A percentile compares a stretch with the other conserved stretches of the same genome.
phyloP scores from a whole-genome alignment of 2,113 vertebrate species.

The Paracanthobrama guichenoti region DNA sequence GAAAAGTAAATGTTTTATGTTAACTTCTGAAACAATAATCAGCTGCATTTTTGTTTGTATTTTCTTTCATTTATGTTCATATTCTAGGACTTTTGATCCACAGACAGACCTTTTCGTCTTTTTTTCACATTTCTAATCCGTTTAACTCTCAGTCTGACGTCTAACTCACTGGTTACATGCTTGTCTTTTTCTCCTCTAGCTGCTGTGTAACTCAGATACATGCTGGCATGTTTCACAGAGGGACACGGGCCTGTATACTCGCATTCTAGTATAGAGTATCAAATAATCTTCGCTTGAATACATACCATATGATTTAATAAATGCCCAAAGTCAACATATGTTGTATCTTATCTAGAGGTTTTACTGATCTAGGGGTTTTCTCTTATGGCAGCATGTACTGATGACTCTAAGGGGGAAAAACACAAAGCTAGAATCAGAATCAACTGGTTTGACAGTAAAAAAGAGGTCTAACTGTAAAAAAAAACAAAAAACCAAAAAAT shows the following conservation, averaged over 20 bases:
- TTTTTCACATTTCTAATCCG: conserved; percentile 32
- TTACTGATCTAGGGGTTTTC: conserved; percentile 4
- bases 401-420: conserved; percentile 32
- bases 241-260: conserved; percentile 28
- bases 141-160: conserved; percentile 36
- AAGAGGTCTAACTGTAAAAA: conserved; percentile 39
- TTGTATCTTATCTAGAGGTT: conserved; percentile 27
- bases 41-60: conserved; percentile 70
- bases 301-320: conserved; percentile 29
- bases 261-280: conserved; percentile 5
- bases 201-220: conserved; percentile 41
- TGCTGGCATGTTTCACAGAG: conserved; percentile 43
- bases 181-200: conserved; percentile 45
- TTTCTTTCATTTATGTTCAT: conserved; percentile 59
- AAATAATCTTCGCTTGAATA: conserved; percentile 2
- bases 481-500: not conserved
- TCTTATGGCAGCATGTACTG: conserved; percentile 41
- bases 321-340: conserved; percentile 34
- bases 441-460: conserved; percentile 28
- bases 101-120: conserved; percentile 23
- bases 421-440: conserved; percentile 20
- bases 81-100: conserved; percentile 1
- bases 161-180: conserved; percentile 28
- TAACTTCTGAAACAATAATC: conserved; percentile 71
- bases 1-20: conserved; percentile 56